Conservation (phyloP, 2,113 vertebrate genomes). For the Zingel zingel region DNA sequence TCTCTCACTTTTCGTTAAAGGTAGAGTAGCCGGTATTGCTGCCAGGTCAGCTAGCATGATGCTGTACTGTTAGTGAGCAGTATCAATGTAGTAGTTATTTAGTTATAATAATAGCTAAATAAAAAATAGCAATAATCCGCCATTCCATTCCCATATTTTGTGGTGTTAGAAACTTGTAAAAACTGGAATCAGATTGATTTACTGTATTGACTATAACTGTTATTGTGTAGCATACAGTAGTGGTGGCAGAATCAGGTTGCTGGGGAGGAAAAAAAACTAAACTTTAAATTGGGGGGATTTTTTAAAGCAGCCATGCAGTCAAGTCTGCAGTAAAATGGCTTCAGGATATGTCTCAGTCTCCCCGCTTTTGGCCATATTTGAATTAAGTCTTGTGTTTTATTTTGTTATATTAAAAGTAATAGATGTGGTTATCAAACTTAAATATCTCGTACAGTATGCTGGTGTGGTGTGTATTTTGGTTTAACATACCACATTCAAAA, state of each 20-base stretch:
- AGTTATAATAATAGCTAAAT: too few relatives aligned
- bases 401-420: neutral
- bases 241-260: neutral
- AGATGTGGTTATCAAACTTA: neutral
- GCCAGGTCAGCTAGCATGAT: conserved; percentile 41
- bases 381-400: neutral
- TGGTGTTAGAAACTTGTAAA: neutral
- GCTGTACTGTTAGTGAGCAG: conserved; percentile 22
- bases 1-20: conserved; percentile 77
- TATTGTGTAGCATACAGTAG: neutral
- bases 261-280: neutral
- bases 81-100: neutral
- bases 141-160: neutral
- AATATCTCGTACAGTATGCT: neutral
- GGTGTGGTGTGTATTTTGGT: neutral
- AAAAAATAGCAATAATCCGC: neutral
- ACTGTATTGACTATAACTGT: neutral
- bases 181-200: neutral
- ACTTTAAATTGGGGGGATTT: neutral
- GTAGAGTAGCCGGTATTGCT: conserved; percentile 26
- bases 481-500: neutral
- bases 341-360: neutral
- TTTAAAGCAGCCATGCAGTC: neutral
- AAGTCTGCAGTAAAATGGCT: neutral
- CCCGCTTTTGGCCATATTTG: neutral